These are phyloP conservation scores for Papilio xuthus DNA, from an alignment of 1,140 invertebrate species.

Conservation along the genomic window DNA sequence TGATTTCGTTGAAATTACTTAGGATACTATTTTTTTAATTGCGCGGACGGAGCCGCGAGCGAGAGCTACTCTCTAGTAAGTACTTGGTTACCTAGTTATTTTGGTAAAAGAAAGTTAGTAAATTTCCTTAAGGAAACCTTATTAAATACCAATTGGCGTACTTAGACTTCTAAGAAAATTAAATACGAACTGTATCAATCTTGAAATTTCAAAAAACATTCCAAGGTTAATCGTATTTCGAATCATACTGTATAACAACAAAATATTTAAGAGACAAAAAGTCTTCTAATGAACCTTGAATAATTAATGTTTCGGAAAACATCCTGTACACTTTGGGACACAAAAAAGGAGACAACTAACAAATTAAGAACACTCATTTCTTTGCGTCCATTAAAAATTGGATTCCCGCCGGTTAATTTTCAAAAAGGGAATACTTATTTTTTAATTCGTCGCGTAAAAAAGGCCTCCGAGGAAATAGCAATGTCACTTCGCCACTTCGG, in stretches of 20 bases:
- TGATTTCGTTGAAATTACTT: too few relatives aligned
- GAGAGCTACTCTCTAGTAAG: too few relatives aligned
- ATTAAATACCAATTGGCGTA: neutral
- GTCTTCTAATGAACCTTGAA: constrained; percentile 6
- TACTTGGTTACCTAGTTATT: too few relatives aligned
- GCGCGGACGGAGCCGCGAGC: too few relatives aligned
- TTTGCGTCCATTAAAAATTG: constrained; percentile 33
- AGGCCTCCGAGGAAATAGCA: constrained; percentile 19
- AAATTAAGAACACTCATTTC: constrained; percentile 33
- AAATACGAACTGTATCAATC: neutral
- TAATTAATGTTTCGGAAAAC: constrained; percentile 28
- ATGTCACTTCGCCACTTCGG: constrained; percentile 11
- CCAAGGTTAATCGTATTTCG: neutral
- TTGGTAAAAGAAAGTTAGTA: neutral
- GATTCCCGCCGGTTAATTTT: constrained; percentile 33
- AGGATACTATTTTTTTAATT: too few relatives aligned
- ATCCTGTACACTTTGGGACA: neutral
- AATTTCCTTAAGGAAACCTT: neutral
- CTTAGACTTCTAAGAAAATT: neutral
- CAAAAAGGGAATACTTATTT: constrained; percentile 23
- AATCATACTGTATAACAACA: neutral
- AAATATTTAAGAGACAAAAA: neutral
- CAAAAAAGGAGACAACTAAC: constrained; percentile 21
- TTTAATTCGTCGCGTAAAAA: constrained; percentile 25
- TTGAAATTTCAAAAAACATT: neutral